Evolutionary conservation across 2,888 invertebrate genomes (phyloP).

Genomic region (Rhagonycha lutea): DNA sequence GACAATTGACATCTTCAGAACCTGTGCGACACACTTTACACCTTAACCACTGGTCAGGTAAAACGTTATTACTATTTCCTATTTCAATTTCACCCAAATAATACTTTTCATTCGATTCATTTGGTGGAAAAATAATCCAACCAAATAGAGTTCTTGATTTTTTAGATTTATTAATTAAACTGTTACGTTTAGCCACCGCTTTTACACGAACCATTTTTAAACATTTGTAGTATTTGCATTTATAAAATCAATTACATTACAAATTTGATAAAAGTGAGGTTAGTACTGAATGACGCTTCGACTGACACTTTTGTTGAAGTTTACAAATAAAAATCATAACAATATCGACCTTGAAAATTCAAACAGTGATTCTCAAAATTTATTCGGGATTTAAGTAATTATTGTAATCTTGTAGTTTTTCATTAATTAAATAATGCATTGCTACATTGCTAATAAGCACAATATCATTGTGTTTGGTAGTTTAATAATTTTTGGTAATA

Average conservation of each 20-base stretch:
- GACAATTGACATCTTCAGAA: slow-evolving; percentile 21
- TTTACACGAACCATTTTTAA: not conserved
- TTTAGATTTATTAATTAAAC: not conserved
- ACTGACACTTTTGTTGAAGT: no score
- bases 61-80: slow-evolving; percentile 43
- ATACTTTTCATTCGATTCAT: slow-evolving; percentile 7
- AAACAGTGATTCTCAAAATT: no score
- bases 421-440: no score
- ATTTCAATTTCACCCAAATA: slow-evolving; percentile 41
- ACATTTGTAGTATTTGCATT: not conserved
- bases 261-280: not conserved
- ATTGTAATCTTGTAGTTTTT: no score
- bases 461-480: no score
- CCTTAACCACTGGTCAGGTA: slow-evolving; percentile 40
- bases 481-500: no score
- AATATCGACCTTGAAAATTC: no score
- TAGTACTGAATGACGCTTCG: no score
- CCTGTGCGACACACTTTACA: slow-evolving; percentile 39
- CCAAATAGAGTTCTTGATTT: not conserved
- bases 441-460: no score
- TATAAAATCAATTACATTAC: not conserved
- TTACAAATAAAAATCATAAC: no score
- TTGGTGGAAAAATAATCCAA: not conserved
- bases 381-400: no score
- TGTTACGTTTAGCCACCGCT: not conserved